Percentiles rank a stretch among this genome's conserved stretches.
Conservation (phyloP, 2,888 invertebrate genomes). For the Eilema sororculum region DNA sequence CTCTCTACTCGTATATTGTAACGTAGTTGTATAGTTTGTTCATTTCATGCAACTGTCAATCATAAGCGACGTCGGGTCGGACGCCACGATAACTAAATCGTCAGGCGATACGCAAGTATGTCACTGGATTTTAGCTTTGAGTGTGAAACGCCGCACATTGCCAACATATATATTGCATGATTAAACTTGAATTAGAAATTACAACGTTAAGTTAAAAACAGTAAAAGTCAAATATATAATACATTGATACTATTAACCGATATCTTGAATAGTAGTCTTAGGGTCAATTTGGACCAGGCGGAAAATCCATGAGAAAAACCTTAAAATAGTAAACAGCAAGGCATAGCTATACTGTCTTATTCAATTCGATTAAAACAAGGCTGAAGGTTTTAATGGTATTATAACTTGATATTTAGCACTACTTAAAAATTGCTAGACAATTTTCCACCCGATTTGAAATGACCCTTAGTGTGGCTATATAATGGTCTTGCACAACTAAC, state of each 20-base stretch:
- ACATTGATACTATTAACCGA: background rate
- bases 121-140: slow-evolving; percentile 54
- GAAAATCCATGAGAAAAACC: no score
- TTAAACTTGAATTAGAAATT: background rate
- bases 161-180: background rate
- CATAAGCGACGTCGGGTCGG: slow-evolving; percentile 85
- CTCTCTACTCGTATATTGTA: slow-evolving; percentile 49
- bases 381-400: no score
- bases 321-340: no score
- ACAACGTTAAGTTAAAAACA: background rate
- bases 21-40: slow-evolving; percentile 86
- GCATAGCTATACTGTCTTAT: no score
- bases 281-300: no score
- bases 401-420: no score
- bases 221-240: background rate
- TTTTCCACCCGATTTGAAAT: no score
- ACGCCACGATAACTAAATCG: slow-evolving; percentile 82
- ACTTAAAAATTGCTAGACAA: no score
- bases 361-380: no score
- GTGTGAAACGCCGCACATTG: slow-evolving; percentile 34
- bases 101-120: slow-evolving; percentile 85
- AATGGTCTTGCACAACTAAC: background rate
- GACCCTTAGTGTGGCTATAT: background rate
- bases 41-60: slow-evolving; percentile 87
- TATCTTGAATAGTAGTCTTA: background rate